phyloP scores from a whole-genome alignment of 1,140 invertebrate genomes.

The Drosophila virilis region DNA sequence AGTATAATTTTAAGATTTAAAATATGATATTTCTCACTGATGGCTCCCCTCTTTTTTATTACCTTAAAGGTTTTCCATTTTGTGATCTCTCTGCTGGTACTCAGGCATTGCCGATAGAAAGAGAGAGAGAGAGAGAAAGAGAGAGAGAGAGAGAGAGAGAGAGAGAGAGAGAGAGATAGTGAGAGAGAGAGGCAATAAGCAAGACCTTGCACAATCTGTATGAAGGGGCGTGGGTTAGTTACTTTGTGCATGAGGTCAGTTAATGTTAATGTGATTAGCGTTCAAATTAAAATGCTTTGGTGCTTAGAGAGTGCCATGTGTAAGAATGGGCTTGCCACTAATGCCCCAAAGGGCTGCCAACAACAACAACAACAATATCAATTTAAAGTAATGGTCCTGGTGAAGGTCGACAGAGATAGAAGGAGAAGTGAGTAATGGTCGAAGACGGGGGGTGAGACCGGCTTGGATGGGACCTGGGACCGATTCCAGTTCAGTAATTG shows the following conservation, averaged over 20 bases:
- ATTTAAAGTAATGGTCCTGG: conserved; percentile 8
- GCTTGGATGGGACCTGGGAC: neutral
- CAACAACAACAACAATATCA: neutral
- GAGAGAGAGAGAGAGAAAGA: no score
- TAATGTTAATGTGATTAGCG: conserved; percentile 37
- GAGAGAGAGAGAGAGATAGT: no score
- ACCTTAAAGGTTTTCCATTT: no score
- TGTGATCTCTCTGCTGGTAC: no score
- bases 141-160: no score
- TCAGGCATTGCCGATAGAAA: no score
- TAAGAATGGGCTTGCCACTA: neutral
- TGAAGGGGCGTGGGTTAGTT: neutral
- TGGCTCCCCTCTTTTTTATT: no score
- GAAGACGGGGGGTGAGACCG: neutral
- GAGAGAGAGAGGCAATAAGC: neutral
- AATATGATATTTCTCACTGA: no score
- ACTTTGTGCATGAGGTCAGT: conserved; percentile 21
- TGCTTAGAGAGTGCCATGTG: conserved; percentile 7
- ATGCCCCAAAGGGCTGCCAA: conserved; percentile 3
- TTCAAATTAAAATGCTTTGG: conserved; percentile 33
- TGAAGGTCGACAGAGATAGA: neutral
- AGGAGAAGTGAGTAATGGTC: neutral
- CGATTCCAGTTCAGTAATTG: conserved; percentile 23
- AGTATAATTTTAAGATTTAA: no score
- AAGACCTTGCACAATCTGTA: no score